Base-by-base conservation (phyloP, 2,113 vertebrate genomes). In the Corythoichthys intestinalis region DNA sequence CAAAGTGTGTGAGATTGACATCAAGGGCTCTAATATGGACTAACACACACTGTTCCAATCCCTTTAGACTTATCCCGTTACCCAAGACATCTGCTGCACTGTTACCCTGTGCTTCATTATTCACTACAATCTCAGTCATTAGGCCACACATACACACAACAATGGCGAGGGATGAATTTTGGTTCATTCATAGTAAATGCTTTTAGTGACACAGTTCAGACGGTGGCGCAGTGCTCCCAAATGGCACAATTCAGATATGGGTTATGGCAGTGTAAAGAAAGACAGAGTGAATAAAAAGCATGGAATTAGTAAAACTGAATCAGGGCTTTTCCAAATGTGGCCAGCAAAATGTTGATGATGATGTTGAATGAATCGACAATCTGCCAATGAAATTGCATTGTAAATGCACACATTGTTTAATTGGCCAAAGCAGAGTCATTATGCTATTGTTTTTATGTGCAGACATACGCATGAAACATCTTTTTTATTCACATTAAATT, bases 41-140 rank as follows among this genome's bases (percentile, higher is more conserved):
- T 76, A 44, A 56, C 48, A 50, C 65, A 12, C 69, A 38, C 46
- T 12, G 17, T 58, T 71, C 66, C 34, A 20, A 63, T 88, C 83
- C 79, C 86, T 48, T 54, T 53, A 73, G 84, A 81, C 80, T 38
- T 71, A 80, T 79, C 80, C 76, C 49, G 17, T 84, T 77, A 87
- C 83, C 53, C n/a, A 14, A 69, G 72, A 78, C 72, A 71, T 60
- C 4, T 34, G 20, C 77, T 72, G 63, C 76, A 68, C 76, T 76
- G 72, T 76, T 34, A 73, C 66, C 79, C 72, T 50, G 49, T 76
- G 85, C 70, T 64, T 54, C 41, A 44, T 60, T 71, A 78, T 89
- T 81, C 78, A 86, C 86, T 85, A 85, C 65, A 80, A 82, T 80
- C 71, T 76, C 63, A 83, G 66, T 77, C 70, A 67, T 73, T 72